These are phyloP conservation scores for Oegoconia quadripuncta DNA, from an alignment of 2,888 invertebrate genomes.

Conservation along the genomic window DNA sequence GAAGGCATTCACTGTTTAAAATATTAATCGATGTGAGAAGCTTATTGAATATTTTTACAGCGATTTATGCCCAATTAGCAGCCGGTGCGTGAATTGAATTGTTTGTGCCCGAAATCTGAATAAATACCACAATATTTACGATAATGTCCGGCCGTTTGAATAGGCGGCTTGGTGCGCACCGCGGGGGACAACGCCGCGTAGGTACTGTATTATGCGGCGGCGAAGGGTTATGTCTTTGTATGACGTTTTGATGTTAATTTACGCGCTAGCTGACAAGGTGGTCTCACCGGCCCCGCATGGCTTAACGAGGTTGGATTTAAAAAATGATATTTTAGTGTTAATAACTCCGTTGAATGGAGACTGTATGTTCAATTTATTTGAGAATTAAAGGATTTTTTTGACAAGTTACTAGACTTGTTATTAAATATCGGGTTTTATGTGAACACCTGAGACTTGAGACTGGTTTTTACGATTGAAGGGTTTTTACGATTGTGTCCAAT, in stretches of 20 bases:
- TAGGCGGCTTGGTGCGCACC: conserved; percentile 52
- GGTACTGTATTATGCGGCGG: conserved; percentile 57
- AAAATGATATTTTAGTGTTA: conserved; percentile 73
- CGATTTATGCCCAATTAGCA: conserved; percentile 76
- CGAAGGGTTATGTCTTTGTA: conserved; percentile 72
- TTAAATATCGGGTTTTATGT: conserved; percentile 14
- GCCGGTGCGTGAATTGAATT: conserved; percentile 76
- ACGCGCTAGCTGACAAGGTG: conserved; percentile 67
- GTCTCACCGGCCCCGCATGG: conserved; percentile 45
- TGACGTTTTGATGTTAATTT: conserved; percentile 69
- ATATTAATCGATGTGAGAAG: conserved; percentile 70
- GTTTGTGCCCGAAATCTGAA: conserved; percentile 73
- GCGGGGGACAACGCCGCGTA: conserved; percentile 48
- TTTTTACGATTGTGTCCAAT: too few species aligned
- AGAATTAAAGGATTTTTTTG: conserved; percentile 38
- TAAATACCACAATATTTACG: conserved; percentile 78
- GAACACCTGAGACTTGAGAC: conserved; percentile 10
- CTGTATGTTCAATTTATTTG: conserved; percentile 46
- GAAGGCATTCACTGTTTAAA: conserved; percentile 62
- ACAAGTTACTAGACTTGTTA: conserved; percentile 19
- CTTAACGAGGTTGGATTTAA: conserved; percentile 26
- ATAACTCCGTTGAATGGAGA: conserved; percentile 53
- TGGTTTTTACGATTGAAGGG: too few species aligned
- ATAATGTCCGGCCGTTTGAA: conserved; percentile 69
- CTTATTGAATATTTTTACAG: conserved; percentile 74